Evolutionary conservation across 2,888 invertebrate genomes (phyloP), one percentile per base, ranked within the genome.

Genomic region (Beris chalybata): DNA sequence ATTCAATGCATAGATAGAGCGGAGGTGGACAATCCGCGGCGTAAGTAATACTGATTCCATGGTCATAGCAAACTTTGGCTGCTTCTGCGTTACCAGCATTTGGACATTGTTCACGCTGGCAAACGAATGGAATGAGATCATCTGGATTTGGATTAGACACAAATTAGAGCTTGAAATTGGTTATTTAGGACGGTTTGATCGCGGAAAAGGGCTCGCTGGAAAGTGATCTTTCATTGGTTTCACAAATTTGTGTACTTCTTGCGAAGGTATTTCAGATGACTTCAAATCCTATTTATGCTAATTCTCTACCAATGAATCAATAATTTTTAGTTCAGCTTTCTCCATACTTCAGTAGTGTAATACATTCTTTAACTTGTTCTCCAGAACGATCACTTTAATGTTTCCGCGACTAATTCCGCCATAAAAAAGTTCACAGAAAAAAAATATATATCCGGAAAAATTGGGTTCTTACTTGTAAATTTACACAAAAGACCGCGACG

Each of bases 1-100:
- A 98, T 80, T 96, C 97, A 71, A 95, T 93, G 78, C 98, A 99
- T 4, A 98, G 85, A 78, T 95, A 96, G 9, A 98, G 85, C 0
- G 98, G 98, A 15, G 98, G 97, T 1, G 97, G 95, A 67, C 90
- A 88, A 79, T 93, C 93, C 0, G 87, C 87, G 0, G 93, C 91
- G 78, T 91, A 91, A 22, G 89, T 90, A 68, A 93, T 94, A 73
- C 94, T 92, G 74, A 95, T 90, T 77, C 90, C 89, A 78, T 96
- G 96, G 82, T 96, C 94, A 80, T 91, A 92, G 82, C 97, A 97
- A 73, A 96, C 93, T 85, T 97, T 93, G 54, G 92, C 91, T 0
- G 93, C 93, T 79, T 93, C 93, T 0, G 92, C 92, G 67, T 88
- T 87, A 13, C 92, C 92, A 9, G 91, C 87, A 79, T 92, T 93